These are phyloP conservation scores for Uloborus diversus DNA, from an alignment of 1,140 invertebrate genomes.

Conservation along the genomic window DNA sequence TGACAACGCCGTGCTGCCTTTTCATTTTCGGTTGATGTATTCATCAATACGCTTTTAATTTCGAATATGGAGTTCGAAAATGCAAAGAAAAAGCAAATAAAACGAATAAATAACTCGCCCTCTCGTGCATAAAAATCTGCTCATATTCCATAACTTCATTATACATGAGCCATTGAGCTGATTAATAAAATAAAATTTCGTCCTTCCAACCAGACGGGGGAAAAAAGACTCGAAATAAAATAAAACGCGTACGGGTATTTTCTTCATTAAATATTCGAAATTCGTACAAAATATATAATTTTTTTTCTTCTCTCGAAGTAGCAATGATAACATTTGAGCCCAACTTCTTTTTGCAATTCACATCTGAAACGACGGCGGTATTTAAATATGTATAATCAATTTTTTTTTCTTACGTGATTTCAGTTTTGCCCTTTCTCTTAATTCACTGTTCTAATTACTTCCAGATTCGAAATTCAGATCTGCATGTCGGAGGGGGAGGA, in stretches of 20 bases:
- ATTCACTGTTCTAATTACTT: constrained; percentile 45
- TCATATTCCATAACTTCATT: constrained; percentile 52
- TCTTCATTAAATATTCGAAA: constrained; percentile 43
- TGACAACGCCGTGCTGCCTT: constrained; percentile 47
- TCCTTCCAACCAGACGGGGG: neutral
- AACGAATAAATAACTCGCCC: too few relatives aligned
- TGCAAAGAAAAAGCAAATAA: neutral
- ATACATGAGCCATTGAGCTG: constrained; percentile 55
- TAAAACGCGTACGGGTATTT: constrained; percentile 13
- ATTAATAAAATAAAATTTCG: constrained; percentile 54
- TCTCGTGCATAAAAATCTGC: constrained; percentile 43
- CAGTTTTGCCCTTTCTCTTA: constrained; percentile 5
- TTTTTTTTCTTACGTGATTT: constrained; percentile 6
- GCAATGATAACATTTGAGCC: constrained; percentile 31
- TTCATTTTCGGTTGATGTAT: constrained; percentile 49
- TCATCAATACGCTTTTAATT: constrained; percentile 52
- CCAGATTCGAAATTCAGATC: constrained; percentile 33
- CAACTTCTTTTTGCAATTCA: neutral
- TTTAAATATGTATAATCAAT: constrained; percentile 57
- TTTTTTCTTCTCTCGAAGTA: constrained; percentile 1
- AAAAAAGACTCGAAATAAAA: constrained; percentile 11
- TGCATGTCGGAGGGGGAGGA: neutral
- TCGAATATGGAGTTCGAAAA: neutral
- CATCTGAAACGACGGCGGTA: constrained; percentile 14
- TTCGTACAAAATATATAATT: constrained; percentile 26